These are phyloP conservation scores for Sula dactylatra DNA, from an alignment of 2,113 vertebrate species.

Conservation along the genomic window DNA sequence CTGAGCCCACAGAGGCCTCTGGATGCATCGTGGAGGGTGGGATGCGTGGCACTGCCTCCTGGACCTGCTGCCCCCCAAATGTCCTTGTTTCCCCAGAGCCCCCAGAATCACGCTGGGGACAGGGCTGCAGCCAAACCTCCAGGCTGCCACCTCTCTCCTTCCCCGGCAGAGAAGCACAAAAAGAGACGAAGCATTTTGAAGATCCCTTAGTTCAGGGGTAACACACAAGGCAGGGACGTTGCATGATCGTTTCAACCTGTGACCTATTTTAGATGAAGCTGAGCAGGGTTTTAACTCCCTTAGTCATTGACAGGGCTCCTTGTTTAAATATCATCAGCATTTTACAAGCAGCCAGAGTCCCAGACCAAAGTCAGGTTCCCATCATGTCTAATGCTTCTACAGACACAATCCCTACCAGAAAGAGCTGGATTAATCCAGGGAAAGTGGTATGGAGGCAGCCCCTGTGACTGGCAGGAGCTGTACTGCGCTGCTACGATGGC, in stretches of 20 bases:
- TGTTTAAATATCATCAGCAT: background rate
- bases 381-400: background rate
- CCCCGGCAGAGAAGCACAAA: background rate
- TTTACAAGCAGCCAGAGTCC: background rate
- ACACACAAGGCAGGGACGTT: background rate
- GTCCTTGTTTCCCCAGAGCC: background rate
- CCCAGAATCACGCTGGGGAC: fast-evolving
- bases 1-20: background rate
- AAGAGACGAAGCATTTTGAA: background rate
- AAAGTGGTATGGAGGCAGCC: background rate
- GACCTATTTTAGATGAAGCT: background rate
- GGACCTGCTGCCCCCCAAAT: fast-evolving
- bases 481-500: fast-evolving
- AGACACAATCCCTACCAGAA: background rate
- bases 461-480: background rate
- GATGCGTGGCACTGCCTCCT: background rate
- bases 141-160: background rate
- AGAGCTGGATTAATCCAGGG: background rate
- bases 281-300: background rate
- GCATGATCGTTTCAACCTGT: background rate
- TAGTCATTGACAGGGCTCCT: background rate
- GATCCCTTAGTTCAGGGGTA: background rate
- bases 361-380: background rate
- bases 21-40: background rate
- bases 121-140: background rate